phyloP scores from a whole-genome alignment of 1,140 invertebrate species.

The Nymphalis io region DNA sequence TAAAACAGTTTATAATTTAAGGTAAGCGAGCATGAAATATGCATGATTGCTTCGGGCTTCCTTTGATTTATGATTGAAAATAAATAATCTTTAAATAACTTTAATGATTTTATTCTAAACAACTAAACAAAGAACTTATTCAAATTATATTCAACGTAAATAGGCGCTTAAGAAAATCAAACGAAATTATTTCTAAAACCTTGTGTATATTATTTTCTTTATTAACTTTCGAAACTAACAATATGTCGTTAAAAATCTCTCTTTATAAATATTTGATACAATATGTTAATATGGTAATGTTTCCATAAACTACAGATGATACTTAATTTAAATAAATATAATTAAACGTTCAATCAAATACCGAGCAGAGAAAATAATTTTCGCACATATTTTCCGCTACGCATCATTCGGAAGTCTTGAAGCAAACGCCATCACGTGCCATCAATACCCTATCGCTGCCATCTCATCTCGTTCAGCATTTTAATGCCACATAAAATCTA shows the following conservation, averaged over 20 bases:
- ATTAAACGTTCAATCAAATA: neutral
- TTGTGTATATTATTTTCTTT: neutral
- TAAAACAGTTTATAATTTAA: conserved; percentile 31
- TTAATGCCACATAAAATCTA: conserved; percentile 66
- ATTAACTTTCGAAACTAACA: neutral
- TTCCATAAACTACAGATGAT: neutral
- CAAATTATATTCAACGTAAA: neutral
- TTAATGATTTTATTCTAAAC: neutral
- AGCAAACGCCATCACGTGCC: conserved; percentile 33
- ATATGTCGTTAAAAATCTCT: neutral
- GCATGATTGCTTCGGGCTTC: neutral
- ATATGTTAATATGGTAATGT: neutral
- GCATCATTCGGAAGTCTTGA: conserved; percentile 9
- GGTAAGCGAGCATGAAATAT: conserved; percentile 22
- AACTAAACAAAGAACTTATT: neutral
- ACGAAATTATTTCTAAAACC: too few relatives aligned
- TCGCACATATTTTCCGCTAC: neutral
- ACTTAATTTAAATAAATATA: neutral
- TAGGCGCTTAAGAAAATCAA: too few relatives aligned
- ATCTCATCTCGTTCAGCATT: conserved; percentile 61
- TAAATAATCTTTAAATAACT: neutral
- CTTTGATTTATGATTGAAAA: neutral
- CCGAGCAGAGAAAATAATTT: neutral
- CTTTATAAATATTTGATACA: neutral
- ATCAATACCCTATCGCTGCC: conserved; percentile 43